Evolutionary conservation across 2,113 vertebrate species (phyloP).

Genomic region (Numenius arquata): DNA sequence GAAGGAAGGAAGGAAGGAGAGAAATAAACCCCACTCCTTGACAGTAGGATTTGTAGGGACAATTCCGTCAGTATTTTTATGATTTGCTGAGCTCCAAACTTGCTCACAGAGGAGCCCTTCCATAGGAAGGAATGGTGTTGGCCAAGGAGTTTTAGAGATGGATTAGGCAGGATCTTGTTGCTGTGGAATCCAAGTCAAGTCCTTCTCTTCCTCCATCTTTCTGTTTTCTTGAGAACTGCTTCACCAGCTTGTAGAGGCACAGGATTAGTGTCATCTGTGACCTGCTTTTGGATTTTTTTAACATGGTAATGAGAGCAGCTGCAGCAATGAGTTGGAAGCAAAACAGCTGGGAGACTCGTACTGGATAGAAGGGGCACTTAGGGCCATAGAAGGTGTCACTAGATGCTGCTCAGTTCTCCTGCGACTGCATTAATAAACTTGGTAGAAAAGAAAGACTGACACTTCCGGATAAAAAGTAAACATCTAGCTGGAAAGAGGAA

Average conservation of each 20-base stretch:
- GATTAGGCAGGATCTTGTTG: neutral
- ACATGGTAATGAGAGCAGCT: neutral
- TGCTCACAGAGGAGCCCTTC: neutral
- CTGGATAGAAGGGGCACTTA: neutral
- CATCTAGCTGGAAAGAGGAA: neutral
- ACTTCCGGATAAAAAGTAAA: neutral
- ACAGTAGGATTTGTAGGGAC: neutral
- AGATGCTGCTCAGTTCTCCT: neutral
- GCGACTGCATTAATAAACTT: neutral
- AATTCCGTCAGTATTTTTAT: neutral
- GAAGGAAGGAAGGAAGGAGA: neutral
- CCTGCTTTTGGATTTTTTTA: neutral
- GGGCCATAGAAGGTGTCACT: neutral
- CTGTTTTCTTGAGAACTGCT: neutral
- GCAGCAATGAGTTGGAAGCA: neutral
- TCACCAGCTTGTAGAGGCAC: neutral
- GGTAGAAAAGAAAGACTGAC: neutral
- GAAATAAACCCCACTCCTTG: neutral
- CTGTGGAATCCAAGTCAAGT: neutral
- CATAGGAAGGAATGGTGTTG: neutral
- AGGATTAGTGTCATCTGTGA: neutral
- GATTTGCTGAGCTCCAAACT: neutral
- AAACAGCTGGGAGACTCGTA: neutral
- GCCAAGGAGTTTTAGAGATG: neutral
- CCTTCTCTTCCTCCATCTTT: neutral